Conservation (phyloP, 2,113 vertebrate genomes). For the Mus pahari region DNA sequence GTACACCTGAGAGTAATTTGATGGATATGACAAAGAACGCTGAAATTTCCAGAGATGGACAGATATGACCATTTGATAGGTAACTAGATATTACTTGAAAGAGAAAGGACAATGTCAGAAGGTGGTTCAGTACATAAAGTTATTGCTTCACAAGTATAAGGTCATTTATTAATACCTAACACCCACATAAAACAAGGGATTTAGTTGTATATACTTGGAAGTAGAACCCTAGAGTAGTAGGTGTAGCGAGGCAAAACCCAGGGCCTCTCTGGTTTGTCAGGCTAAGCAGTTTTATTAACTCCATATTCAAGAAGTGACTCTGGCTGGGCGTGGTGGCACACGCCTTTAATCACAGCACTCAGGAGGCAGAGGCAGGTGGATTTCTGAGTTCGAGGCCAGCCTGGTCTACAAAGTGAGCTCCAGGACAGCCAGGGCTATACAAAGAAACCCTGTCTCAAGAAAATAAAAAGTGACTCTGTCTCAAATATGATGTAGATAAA, state of each 20-base stretch:
- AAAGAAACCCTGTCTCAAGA: too few relatives aligned
- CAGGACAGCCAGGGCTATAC: too few relatives aligned
- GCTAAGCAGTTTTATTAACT: not conserved
- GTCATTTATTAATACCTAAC: not conserved
- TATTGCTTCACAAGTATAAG: not conserved
- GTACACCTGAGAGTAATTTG: slow-evolving; percentile 53
- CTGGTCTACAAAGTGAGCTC: too few relatives aligned
- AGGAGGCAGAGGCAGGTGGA: too few relatives aligned
- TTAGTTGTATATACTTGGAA: not conserved
- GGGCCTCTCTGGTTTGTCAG: not conserved
- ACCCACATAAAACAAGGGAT: not conserved
- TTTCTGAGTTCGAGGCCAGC: too few relatives aligned
- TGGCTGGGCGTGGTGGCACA: too few relatives aligned
- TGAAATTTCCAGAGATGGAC: not conserved
- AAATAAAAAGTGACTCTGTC: not conserved
- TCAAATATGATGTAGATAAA: too few relatives aligned
- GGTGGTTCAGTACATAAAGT: not conserved
- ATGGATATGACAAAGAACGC: not conserved
- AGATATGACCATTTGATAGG: not conserved
- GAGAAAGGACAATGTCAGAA: not conserved
- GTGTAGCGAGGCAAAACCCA: not conserved
- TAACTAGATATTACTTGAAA: not conserved
- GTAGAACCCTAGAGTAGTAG: rapidly evolving
- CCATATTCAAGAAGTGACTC: too few relatives aligned
- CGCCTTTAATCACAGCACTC: too few relatives aligned